phyloP scores from a whole-genome alignment of 2,888 invertebrate genomes.

The Apomyelois bistriatella region DNA sequence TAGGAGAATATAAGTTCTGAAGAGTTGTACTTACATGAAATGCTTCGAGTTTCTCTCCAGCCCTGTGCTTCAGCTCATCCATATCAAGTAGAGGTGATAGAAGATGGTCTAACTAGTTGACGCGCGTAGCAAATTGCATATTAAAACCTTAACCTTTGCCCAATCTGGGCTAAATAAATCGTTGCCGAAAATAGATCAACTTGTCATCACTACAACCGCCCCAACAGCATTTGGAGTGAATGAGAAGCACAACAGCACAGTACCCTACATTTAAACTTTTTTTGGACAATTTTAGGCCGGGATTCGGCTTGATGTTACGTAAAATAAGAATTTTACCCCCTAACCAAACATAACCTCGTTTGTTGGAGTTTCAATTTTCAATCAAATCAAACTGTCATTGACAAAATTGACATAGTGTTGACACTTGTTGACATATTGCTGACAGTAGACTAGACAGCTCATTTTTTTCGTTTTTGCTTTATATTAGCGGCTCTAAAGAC shows the following conservation, averaged over 20 bases:
- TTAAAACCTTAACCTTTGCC: slow-evolving; percentile 73
- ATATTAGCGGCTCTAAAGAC: too few species aligned
- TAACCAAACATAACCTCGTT: slow-evolving; percentile 59
- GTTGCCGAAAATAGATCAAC: slow-evolving; percentile 65
- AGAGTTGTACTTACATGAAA: slow-evolving; percentile 59
- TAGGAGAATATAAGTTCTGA: slow-evolving; percentile 35
- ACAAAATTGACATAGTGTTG: background rate
- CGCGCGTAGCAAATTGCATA: slow-evolving; percentile 52
- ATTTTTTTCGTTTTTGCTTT: too few species aligned
- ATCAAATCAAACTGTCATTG: too few species aligned
- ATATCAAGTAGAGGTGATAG: slow-evolving; percentile 51
- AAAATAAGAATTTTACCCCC: slow-evolving; percentile 37
- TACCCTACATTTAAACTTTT: slow-evolving; percentile 19
- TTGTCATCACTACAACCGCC: slow-evolving; percentile 39
- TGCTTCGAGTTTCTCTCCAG: slow-evolving; percentile 71
- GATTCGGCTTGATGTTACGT: slow-evolving; percentile 27
- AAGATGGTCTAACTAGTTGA: slow-evolving; percentile 45
- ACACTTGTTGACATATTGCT: background rate
- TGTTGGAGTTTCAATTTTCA: slow-evolving; percentile 22
- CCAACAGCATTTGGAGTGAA: slow-evolving; percentile 26
- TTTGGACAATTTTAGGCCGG: slow-evolving; percentile 23
- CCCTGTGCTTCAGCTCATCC: slow-evolving; percentile 69
- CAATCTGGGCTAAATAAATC: slow-evolving; percentile 63
- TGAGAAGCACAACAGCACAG: slow-evolving; percentile 22
- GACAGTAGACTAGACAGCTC: too few species aligned